Base-by-base conservation (phyloP, 2,113 vertebrate species). In the Sardina pilchardus region DNA sequence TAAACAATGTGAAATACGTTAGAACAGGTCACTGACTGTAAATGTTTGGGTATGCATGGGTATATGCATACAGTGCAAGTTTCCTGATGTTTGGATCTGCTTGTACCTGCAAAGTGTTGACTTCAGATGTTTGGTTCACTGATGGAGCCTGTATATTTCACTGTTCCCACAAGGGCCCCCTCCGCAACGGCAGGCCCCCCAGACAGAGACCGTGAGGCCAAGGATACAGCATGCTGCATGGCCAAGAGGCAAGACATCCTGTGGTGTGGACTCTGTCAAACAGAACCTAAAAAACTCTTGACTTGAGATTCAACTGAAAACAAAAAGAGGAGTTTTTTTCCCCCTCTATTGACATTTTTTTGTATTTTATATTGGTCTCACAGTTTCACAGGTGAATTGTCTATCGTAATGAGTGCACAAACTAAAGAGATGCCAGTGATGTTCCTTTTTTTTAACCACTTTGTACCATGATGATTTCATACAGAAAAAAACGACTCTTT, bases 131-230 rank as follows among this genome's bases (percentile, higher is more conserved):
- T 44, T 48, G 21, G 3, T 1, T 36, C 47, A 63, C 84, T 87
- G 48, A 82, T 59, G 16, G 39, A 44, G 85, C 3, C 44, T 67
- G 53, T 59, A 43, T 81, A 2, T 78, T 75, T 80, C 12, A 16
- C 2, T 16, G 85, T 81, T 86, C 24, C 59, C 83, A 26, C 81
- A 82, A 88, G 88, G 88, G 83, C 47, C 42, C 88, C 6, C 81
- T 59, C 48, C 42, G 56, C 59, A 48, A 67, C 39, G 85, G 63
- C 80, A 86, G 78, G 67, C 82, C 84, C 84, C 82, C 84, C 56
- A 87, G 84, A 86, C 84, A 86, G 81, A 85, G 82, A 87, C 86
- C 43, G 44, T 87, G 48, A 86, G 59, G 42, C 44, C 44, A 50
- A 53, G 81, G 84, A n/a, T 85, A n/a, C 26, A 56, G 86, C 39